Evolutionary conservation across 2,888 invertebrate genomes (phyloP).

Genomic region (Acheta domesticus): DNA sequence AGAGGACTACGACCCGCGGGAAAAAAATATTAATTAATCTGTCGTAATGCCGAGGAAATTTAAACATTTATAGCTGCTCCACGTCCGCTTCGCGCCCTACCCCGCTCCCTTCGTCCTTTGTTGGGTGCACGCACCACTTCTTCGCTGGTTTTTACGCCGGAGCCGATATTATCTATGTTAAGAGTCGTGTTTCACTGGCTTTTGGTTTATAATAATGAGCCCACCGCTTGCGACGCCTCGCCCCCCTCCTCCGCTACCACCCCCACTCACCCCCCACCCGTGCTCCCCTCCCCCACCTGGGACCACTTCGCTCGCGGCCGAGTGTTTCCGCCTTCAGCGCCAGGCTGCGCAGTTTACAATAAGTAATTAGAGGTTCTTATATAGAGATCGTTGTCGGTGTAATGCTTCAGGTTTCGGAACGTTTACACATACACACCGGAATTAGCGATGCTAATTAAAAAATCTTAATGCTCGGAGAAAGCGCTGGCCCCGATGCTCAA

Average conservation of each 20-base stretch:
- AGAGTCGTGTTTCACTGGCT: slow-evolving; percentile 8
- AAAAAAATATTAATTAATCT: slow-evolving; percentile 5
- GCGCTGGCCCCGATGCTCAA: slow-evolving; percentile 3
- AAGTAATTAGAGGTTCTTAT: too few relatives aligned
- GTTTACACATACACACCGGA: slow-evolving; percentile 18
- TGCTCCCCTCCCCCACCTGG: too few relatives aligned
- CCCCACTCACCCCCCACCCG: too few relatives aligned
- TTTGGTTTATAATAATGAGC: slow-evolving; percentile 11
- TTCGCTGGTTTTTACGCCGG: not conserved
- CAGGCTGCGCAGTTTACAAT: too few relatives aligned
- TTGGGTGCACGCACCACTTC: not conserved
- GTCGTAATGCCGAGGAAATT: slow-evolving; percentile 2
- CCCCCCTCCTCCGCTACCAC: too few relatives aligned
- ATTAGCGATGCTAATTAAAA: not conserved
- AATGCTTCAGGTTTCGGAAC: not conserved
- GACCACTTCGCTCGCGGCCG: too few relatives aligned
- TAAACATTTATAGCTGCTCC: not conserved
- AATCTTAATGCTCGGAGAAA: not conserved
- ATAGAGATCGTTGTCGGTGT: not conserved
- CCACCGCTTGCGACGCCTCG: too few relatives aligned
- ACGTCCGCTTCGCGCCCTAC: too few relatives aligned
- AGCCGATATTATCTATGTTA: not conserved
- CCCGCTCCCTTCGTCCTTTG: slow-evolving; percentile 4
- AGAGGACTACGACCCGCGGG: not conserved
- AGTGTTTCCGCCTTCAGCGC: too few relatives aligned